Conservation (phyloP, 2,888 invertebrate genomes). For the Eurytoma californica region DNA sequence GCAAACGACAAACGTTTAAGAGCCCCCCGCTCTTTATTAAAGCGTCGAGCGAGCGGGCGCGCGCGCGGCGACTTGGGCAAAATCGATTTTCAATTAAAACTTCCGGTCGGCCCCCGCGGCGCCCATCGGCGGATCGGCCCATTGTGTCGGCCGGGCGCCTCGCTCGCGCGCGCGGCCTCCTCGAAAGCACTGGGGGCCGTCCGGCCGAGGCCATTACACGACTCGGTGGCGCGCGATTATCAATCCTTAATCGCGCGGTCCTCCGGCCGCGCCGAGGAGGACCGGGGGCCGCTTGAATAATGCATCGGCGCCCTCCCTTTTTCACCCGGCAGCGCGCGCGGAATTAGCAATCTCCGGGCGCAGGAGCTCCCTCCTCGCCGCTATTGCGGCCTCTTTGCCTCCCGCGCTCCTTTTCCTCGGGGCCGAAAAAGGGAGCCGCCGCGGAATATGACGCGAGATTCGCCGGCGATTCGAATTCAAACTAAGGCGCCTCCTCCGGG, state of each 20-base stretch:
- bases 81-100: conserved; percentile 55
- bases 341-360: conserved; percentile 51
- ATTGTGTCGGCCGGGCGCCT: background rate
- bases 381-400: background rate
- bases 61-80: conserved; percentile 14
- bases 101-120: conserved; percentile 18
- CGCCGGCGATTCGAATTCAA: conserved; percentile 37
- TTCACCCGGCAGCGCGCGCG: conserved; percentile 8
- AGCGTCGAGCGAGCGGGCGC: conserved; percentile 9
- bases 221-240: conserved; percentile 26
- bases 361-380: conserved; percentile 25
- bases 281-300: conserved; percentile 38
- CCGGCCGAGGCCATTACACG: conserved; percentile 13
- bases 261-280: background rate
- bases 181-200: background rate
- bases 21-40: conserved; percentile 15
- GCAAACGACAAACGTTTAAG: background rate
- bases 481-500: background rate
- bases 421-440: background rate
- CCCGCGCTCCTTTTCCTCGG: background rate
- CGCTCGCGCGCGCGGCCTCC: background rate
- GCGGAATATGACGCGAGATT: background rate
- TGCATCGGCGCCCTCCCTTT: conserved; percentile 37
- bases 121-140: background rate
- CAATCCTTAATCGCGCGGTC: conserved; percentile 37